phyloP scores from a whole-genome alignment of 2,888 invertebrate genomes.

The Melinaea marsaeus region DNA sequence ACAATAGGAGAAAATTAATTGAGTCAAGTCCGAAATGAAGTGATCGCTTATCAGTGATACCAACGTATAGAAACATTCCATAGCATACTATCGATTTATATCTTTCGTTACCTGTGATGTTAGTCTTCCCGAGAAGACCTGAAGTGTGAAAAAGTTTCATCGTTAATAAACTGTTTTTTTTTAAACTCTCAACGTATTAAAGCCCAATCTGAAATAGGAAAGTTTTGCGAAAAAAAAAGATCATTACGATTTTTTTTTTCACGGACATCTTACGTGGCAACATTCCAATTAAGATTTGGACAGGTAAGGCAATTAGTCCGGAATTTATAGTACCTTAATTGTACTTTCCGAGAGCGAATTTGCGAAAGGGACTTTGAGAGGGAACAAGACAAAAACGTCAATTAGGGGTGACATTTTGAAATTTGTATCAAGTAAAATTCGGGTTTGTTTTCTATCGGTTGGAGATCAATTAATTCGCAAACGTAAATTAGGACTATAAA shows the following conservation, averaged over 20 bases:
- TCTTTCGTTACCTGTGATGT: conserved; percentile 72
- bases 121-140: conserved; percentile 80
- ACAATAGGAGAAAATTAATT: not conserved
- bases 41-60: conserved; percentile 41
- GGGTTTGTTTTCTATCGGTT: conserved; percentile 10
- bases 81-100: conserved; percentile 58
- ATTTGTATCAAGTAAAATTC: conserved; percentile 30
- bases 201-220: conserved; percentile 76
- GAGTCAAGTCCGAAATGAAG: not conserved
- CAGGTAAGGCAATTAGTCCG: conserved; percentile 52
- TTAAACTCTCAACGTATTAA: conserved; percentile 55
- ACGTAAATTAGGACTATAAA: not conserved
- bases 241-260: conserved; percentile 53
- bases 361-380: conserved; percentile 37
- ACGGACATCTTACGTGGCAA: conserved; percentile 44
- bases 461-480: not conserved
- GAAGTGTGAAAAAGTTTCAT: conserved; percentile 77
- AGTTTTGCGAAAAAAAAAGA: conserved; percentile 67
- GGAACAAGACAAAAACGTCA: conserved; percentile 46
- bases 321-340: conserved; percentile 56
- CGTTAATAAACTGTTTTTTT: conserved; percentile 71
- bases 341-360: conserved; percentile 44
- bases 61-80: conserved; percentile 60
- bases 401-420: conserved; percentile 41
- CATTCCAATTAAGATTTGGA: conserved; percentile 58